These are phyloP conservation scores for Cacatua alba DNA, from an alignment of 2,113 vertebrate genomes.

Conservation along the genomic window DNA sequence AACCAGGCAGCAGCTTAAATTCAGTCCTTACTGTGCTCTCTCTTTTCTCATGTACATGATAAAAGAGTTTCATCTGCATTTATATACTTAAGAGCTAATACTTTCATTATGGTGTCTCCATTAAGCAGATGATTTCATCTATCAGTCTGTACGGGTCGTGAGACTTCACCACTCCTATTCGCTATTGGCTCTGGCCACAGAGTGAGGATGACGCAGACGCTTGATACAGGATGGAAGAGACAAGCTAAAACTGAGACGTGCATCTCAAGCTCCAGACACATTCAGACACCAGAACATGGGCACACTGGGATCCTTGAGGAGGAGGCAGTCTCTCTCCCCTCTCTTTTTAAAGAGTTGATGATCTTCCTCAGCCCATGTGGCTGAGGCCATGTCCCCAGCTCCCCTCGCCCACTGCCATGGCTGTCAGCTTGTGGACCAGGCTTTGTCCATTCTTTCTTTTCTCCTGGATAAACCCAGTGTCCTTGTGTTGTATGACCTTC, in stretches of 20 bases:
- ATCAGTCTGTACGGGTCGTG: neutral
- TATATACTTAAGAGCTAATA: neutral
- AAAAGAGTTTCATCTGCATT: neutral
- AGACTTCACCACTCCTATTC: neutral
- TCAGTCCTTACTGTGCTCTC: neutral
- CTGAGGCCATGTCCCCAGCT: neutral
- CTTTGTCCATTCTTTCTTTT: neutral
- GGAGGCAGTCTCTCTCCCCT: neutral
- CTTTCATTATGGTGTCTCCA: slow-evolving; percentile 14
- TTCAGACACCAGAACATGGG: neutral
- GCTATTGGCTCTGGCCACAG: neutral
- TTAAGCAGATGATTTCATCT: slow-evolving; percentile 3
- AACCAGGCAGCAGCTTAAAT: neutral
- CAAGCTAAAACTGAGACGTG: neutral
- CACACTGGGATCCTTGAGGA: neutral
- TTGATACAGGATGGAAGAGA: neutral
- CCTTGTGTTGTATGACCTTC: neutral
- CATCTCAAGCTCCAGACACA: neutral
- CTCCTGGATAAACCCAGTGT: neutral
- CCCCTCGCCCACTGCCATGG: neutral
- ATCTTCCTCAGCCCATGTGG: neutral
- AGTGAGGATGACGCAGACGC: neutral
- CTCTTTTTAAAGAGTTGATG: neutral
- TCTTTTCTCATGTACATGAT: neutral
- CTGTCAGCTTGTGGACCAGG: neutral